Conservation (phyloP, 2,797 vertebrate genomes). For the Hoplostethus atlanticus region DNA sequence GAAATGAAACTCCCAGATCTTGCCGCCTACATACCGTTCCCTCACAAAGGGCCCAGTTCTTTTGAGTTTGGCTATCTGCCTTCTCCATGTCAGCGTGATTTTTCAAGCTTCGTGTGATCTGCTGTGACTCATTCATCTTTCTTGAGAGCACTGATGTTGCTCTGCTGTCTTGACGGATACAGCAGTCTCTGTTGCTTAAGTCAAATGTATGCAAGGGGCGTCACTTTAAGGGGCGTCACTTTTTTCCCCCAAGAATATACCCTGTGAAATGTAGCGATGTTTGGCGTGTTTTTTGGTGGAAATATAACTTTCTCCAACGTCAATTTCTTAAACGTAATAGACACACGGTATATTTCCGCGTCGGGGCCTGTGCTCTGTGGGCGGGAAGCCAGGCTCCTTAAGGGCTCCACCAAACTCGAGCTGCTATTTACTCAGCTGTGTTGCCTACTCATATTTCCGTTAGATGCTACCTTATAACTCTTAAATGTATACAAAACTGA, state of each 20-base stretch:
- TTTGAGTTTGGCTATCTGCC: slow-evolving; percentile 77
- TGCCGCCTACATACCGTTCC: slow-evolving; percentile 71
- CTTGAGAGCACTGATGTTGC: slow-evolving; percentile 66
- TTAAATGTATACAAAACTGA: too few relatives aligned
- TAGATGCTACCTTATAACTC: too few relatives aligned
- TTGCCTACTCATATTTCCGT: too few relatives aligned
- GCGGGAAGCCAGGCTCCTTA: background rate
- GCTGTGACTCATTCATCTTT: slow-evolving; percentile 76
- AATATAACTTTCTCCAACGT: slow-evolving; percentile 29
- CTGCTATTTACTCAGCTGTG: background rate
- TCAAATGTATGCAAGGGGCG: slow-evolving; percentile 39
- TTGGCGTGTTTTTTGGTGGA: slow-evolving; percentile 7
- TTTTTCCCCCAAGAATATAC: slow-evolving; percentile 18
- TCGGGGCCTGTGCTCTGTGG: background rate
- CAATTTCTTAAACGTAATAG: slow-evolving; percentile 23
- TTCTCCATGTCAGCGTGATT: slow-evolving; percentile 76
- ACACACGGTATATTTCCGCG: background rate
- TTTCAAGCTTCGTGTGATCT: slow-evolving; percentile 75
- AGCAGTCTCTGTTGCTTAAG: slow-evolving; percentile 36
- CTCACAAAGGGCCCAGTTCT: slow-evolving; percentile 73
- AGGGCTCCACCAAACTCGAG: background rate
- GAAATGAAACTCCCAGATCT: slow-evolving; percentile 83
- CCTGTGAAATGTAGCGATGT: slow-evolving; percentile 29
- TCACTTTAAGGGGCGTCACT: slow-evolving; percentile 24
- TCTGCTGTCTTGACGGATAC: slow-evolving; percentile 53